These are phyloP conservation scores for Glaucomys volans DNA, from an alignment of 2,113 vertebrate species.

Conservation along the genomic window DNA sequence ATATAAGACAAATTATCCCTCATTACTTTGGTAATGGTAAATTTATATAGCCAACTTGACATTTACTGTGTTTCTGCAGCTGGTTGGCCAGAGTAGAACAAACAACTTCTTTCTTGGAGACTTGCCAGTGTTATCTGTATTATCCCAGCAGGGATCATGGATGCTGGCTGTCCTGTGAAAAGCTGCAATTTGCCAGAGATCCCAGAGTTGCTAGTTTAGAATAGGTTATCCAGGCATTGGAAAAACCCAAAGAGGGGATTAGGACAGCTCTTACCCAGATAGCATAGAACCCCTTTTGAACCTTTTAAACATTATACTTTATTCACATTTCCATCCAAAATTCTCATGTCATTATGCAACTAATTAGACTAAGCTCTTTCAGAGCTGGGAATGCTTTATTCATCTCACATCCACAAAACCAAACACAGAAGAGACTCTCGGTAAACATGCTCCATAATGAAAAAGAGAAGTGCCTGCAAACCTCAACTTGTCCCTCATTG, in stretches of 20 bases:
- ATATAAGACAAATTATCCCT: neutral
- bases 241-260: neutral
- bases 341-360: neutral
- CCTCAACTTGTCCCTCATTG: too few species aligned
- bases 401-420: too few species aligned
- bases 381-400: neutral
- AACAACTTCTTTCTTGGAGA: constrained; percentile 90
- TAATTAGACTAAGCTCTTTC: neutral
- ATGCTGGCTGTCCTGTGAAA: constrained; percentile 76
- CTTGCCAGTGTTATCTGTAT: constrained; percentile 88
- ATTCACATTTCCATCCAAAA: neutral
- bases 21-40: neutral
- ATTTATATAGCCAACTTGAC: constrained; percentile 87
- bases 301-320: neutral
- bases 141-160: constrained; percentile 84
- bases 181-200: constrained; percentile 79
- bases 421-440: too few species aligned
- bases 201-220: constrained; percentile 71
- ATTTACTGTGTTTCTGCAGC: constrained; percentile 90
- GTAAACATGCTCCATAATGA: too few species aligned
- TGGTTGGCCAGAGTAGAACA: constrained; percentile 86
- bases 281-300: neutral
- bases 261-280: neutral
- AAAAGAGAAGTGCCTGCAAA: too few species aligned
- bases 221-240: neutral